These are phyloP conservation scores for Calyptommatus sinebrachiatus DNA, from an alignment of 2,113 vertebrate genomes.

Conservation along the genomic window DNA sequence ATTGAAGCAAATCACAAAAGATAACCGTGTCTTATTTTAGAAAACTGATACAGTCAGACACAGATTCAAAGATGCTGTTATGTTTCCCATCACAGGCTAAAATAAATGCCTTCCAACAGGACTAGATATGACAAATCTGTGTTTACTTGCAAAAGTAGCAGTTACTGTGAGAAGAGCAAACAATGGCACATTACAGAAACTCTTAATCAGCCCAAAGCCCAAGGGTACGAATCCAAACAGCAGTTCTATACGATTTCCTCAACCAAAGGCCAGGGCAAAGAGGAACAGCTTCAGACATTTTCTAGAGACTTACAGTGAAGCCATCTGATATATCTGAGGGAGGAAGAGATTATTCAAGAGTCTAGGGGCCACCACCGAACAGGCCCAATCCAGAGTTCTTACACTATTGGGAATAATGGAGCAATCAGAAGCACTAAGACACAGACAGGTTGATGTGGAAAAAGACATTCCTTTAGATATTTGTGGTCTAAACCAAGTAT, in stretches of 20 bases:
- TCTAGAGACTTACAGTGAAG: no score
- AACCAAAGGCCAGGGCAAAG: no score
- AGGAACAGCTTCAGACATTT: no score
- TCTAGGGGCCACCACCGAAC: no score
- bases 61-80: neutral
- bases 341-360: no score
- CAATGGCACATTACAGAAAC: neutral
- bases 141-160: conserved; percentile 5
- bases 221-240: neutral
- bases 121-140: neutral
- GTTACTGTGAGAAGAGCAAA: neutral
- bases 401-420: no score
- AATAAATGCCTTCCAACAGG: conserved; percentile 11
- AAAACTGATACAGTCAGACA: conserved; percentile 21
- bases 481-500: no score
- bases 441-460: no score
- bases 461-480: no score
- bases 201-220: neutral
- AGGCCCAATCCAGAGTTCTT: no score
- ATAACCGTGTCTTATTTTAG: conserved; percentile 22
- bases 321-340: no score
- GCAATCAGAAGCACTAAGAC: no score
- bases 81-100: conserved; percentile 1
- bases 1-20: conserved; percentile 22
- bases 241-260: neutral